These are phyloP conservation scores for Timandra comae DNA, from an alignment of 2,888 invertebrate species.

Conservation along the genomic window DNA sequence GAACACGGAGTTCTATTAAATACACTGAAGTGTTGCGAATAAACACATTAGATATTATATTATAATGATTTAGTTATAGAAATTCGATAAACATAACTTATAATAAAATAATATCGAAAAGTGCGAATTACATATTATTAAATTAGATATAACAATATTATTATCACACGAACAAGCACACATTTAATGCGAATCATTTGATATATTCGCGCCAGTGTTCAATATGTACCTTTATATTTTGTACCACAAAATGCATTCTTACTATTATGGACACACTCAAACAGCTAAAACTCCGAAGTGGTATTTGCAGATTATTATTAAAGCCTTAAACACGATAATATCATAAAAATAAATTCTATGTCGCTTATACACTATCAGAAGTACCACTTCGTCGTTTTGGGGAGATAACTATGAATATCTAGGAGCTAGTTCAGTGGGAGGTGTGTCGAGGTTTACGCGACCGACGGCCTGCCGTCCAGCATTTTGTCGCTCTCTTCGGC, in stretches of 20 bases:
- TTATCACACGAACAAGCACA: conserved; percentile 47
- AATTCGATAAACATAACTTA: conserved; percentile 12
- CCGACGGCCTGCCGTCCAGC: conserved; percentile 84
- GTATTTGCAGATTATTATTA: conserved; percentile 24
- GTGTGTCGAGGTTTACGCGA: conserved; percentile 74
- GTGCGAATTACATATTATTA: conserved; percentile 17
- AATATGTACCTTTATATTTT: conserved; percentile 43
- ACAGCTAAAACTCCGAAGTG: conserved; percentile 31
- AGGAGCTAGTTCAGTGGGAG: conserved; percentile 26
- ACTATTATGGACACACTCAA: conserved; percentile 42
- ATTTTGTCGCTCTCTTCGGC: conserved; percentile 86
- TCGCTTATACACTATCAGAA: conserved; percentile 34
- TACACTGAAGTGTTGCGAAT: conserved; percentile 1
- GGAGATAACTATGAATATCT: conserved; percentile 48
- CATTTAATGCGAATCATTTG: conserved; percentile 29
- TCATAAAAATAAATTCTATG: conserved; percentile 55
- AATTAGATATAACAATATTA: conserved; percentile 19
- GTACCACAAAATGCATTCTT: conserved; percentile 64
- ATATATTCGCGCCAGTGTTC: conserved; percentile 28
- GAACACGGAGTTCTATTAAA: conserved; percentile 19
- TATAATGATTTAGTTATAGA: conserved; percentile 5
- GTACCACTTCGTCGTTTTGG: conserved; percentile 36
- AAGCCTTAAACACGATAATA: conserved; percentile 23
- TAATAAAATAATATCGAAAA: conserved; percentile 16
- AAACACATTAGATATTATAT: no score